Percentiles rank a stretch among this genome's conserved stretches.
These are phyloP conservation scores for Andrena hattorfiana DNA, from an alignment of 2,888 invertebrate species.

Conservation along the genomic window DNA sequence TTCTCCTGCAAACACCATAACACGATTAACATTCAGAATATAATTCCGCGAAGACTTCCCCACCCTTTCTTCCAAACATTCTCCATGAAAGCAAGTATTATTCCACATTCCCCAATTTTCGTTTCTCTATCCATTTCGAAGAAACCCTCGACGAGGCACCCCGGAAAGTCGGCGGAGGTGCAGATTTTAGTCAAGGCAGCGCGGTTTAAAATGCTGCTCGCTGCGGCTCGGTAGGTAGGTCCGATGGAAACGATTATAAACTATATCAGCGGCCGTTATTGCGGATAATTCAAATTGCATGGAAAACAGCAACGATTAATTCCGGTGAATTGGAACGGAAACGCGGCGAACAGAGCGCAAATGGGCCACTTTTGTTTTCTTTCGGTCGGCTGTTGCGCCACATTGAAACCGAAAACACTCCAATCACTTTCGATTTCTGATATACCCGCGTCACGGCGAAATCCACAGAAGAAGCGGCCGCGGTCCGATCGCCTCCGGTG, in stretches of 20 bases:
- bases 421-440: slow-evolving; percentile 81
- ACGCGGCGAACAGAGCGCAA: slow-evolving; percentile 43
- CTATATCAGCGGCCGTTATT: slow-evolving; percentile 60
- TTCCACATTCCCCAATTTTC: too few species aligned
- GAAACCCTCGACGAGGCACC: too few species aligned
- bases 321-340: slow-evolving; percentile 68
- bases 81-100: too few species aligned
- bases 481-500: slow-evolving; percentile 48
- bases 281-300: slow-evolving; percentile 69
- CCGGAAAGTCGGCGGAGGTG: slow-evolving; percentile 7
- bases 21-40: too few species aligned
- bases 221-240: slow-evolving; percentile 49
- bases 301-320: slow-evolving; percentile 69
- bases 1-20: too few species aligned
- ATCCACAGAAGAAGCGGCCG: slow-evolving; percentile 49
- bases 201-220: slow-evolving; percentile 57
- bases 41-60: too few species aligned
- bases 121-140: too few species aligned
- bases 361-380: slow-evolving; percentile 60
- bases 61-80: too few species aligned
- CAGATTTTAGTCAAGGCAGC: slow-evolving; percentile 47
- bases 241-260: slow-evolving; percentile 51
- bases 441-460: slow-evolving; percentile 56
- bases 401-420: slow-evolving; percentile 73
- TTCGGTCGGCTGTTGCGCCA: slow-evolving; percentile 46